Evolutionary conservation across 2,888 invertebrate species (phyloP).

Genomic region (Lepidonotus clava): DNA sequence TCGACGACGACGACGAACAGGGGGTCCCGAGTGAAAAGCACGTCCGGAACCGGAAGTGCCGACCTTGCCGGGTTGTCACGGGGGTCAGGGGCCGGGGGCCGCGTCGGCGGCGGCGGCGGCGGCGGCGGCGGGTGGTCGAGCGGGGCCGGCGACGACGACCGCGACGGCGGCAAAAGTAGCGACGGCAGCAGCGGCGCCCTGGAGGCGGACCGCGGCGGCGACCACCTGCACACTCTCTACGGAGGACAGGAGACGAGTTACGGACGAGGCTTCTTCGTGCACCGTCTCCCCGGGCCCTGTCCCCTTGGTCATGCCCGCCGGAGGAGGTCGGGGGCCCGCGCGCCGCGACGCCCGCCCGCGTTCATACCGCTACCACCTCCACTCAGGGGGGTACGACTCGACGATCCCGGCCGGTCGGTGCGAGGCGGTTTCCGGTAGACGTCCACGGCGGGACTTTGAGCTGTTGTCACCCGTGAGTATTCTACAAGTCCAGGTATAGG

Average conservation of each 20-base stretch:
- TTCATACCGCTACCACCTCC: too few species aligned
- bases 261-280: not conserved
- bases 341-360: too few species aligned
- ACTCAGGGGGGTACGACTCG: too few species aligned
- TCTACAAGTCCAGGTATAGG: too few species aligned
- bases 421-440: not conserved
- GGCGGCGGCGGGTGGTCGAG: not conserved
- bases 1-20: conserved; percentile 28
- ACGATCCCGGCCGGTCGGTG: not conserved
- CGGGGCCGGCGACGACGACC: not conserved
- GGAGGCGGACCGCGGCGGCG: not conserved
- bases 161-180: not conserved
- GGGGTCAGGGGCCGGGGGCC: not conserved
- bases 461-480: too few species aligned
- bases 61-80: not conserved
- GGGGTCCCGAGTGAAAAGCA: too few species aligned
- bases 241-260: conserved; percentile 27
- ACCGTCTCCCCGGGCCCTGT: not conserved
- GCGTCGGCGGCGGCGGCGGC: not conserved
- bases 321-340: not conserved
- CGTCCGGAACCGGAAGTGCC: conserved; percentile 41
- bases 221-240: not conserved
- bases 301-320: conserved; percentile 34
- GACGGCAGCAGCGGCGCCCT: not conserved
- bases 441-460: too few species aligned